A percentile compares a stretch with the other conserved stretches of the same genome.
These are phyloP conservation scores for Sarcophaga variegata DNA, from an alignment of 2,888 invertebrate genomes.

Conservation along the genomic window DNA sequence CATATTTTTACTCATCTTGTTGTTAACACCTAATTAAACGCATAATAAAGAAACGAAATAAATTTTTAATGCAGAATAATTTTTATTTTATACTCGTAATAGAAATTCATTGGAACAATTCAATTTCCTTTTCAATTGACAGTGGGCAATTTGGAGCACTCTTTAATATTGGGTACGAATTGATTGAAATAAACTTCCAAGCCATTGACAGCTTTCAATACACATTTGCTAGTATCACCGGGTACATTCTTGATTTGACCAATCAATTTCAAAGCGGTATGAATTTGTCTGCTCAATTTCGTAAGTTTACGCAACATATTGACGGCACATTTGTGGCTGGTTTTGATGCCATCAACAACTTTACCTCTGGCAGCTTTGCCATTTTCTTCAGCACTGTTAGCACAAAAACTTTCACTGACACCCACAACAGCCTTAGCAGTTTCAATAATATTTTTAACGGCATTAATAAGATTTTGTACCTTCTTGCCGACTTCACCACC, in stretches of 20 bases:
- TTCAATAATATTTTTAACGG: conserved; percentile 72
- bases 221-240: conserved; percentile 46
- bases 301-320: conserved; percentile 68
- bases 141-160: conserved; percentile 60
- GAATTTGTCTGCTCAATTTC: conserved; percentile 69
- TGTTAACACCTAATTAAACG: too few relatives aligned
- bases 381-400: neutral
- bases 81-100: too few relatives aligned
- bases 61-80: too few relatives aligned
- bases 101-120: too few relatives aligned
- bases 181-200: conserved; percentile 56
- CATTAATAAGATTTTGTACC: conserved; percentile 72
- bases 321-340: conserved; percentile 63
- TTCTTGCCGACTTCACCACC: conserved; percentile 71
- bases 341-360: conserved; percentile 3
- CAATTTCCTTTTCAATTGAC: neutral
- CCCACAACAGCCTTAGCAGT: conserved; percentile 65
- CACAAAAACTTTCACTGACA: neutral
- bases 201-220: conserved; percentile 29
- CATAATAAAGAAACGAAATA: too few relatives aligned
- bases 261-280: conserved; percentile 65
- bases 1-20: too few relatives aligned
- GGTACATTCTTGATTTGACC: conserved; percentile 73
- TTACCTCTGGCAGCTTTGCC: neutral
- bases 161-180: conserved; percentile 54